Base-by-base conservation (phyloP, 2,888 invertebrate genomes). In the Pseudococcus longispinus region DNA sequence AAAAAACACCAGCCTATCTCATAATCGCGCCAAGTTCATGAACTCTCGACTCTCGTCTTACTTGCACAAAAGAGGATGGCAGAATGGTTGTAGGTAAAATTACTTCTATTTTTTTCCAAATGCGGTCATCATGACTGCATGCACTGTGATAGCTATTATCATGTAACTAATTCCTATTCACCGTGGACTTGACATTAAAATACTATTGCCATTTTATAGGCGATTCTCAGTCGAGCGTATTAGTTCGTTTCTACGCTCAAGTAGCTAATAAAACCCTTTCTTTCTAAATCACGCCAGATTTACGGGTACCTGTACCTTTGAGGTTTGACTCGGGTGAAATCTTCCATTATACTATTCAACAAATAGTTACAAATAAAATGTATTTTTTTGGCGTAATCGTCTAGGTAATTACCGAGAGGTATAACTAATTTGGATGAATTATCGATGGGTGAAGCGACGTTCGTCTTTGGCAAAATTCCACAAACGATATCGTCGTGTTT, bases 81-180 rank as follows among this genome's bases (percentile, higher is more conserved):
- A 29, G 37, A 32, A 74, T 74, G n/a, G 74, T 18, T 32, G 70
- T 32, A 74, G 26, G n/a, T 74, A 32, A 74, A 65, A 65, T 65
- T 74, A 74, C 74, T n/a, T 8, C 20, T 37, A 37, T 37, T 23
- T 70, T 23, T 74, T 74, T 32, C n/a, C 74, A 32, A 74, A 74
- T 26, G 74, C 74, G 74, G 74, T 74, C 74, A 74, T 74, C 74
- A 37, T 74, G 74, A 74, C 37, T 37, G 74, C 74, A 74, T 74
- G 74, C 74, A 74, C 37, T 74, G 74, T 32, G 32, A 32, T 32
- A n/a, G 74, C 74, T 74, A 74, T 74, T 74, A 74, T 74, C 74
- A 74, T 74, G 74, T 74, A 74, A 37, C 74, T 74, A 74, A 74
- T 74, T 74, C 74, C 74, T n/a, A 74, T 74, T 74, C 74, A 74